Percentiles rank a stretch among this genome's conserved stretches.
Conservation (phyloP, 1,140 invertebrate species). For the Tetramorium simillimum region DNA sequence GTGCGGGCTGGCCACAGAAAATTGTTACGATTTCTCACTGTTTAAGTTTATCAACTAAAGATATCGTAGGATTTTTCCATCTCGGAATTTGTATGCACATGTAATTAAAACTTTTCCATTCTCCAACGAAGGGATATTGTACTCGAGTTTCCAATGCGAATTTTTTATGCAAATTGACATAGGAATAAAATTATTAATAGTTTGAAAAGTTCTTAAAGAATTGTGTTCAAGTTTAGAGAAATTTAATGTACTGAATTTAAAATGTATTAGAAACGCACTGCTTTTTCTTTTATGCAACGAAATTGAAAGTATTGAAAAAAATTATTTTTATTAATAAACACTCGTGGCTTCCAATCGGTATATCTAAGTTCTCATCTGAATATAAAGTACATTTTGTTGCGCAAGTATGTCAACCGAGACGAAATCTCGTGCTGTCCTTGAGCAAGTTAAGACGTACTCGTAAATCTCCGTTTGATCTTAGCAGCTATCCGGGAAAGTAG, state of each 20-base stretch:
- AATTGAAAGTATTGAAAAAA: background rate
- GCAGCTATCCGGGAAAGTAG: background rate
- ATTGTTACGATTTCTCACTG: constrained; percentile 18
- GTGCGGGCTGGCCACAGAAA: background rate
- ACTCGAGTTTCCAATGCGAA: background rate
- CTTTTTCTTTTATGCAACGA: background rate
- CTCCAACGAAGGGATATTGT: background rate
- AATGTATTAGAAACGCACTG: background rate
- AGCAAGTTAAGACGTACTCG: constrained; percentile 9
- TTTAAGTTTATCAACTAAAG: constrained; percentile 10
- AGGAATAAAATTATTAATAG: background rate
- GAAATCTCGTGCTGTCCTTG: constrained; percentile 6
- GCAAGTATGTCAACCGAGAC: constrained; percentile 8
- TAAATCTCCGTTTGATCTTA: constrained; percentile 5
- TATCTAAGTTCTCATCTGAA: background rate
- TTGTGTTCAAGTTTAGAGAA: background rate
- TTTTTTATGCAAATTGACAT: background rate
- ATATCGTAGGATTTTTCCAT: background rate
- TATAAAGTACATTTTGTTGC: background rate
- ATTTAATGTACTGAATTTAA: background rate
- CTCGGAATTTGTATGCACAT: background rate
- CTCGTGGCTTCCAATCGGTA: background rate
- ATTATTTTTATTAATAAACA: background rate
- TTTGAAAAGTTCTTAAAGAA: background rate
- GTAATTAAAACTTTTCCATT: constrained; percentile 38